These are phyloP conservation scores for Baronia brevicornis DNA, from an alignment of 2,888 invertebrate species.

Conservation along the genomic window DNA sequence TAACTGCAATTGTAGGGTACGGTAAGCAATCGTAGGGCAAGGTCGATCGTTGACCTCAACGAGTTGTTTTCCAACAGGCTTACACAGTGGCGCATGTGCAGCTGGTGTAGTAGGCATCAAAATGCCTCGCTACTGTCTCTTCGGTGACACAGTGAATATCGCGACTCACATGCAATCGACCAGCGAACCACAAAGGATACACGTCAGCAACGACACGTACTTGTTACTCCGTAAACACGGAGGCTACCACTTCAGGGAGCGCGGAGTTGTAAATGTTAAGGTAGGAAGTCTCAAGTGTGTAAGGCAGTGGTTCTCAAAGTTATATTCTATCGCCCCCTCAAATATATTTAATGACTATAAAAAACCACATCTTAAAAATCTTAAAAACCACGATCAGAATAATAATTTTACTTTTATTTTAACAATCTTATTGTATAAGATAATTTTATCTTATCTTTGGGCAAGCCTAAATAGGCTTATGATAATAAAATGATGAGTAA, in stretches of 20 bases:
- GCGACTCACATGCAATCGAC: constrained; percentile 88
- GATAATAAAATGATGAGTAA: no score
- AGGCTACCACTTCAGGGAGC: constrained; percentile 82
- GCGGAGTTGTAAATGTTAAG: constrained; percentile 84
- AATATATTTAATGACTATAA: no score
- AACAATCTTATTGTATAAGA: no score
- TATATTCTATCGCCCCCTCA: no score
- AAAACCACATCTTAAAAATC: no score
- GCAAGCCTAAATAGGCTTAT: no score
- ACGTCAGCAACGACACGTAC: constrained; percentile 84
- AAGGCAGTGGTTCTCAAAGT: no score
- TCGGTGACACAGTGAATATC: constrained; percentile 89
- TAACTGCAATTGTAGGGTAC: no score
- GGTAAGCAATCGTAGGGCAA: background rate
- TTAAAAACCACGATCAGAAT: no score
- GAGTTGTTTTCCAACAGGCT: constrained; percentile 33
- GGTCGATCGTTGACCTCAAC: background rate
- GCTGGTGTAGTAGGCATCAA: constrained; percentile 89
- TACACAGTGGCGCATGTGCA: constrained; percentile 81
- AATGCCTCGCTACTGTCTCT: constrained; percentile 89
- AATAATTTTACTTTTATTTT: no score
- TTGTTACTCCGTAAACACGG: constrained; percentile 80
- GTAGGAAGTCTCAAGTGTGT: no score
- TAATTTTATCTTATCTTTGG: no score
- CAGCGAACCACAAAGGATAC: constrained; percentile 83